phyloP scores from a whole-genome alignment of 2,888 invertebrate species.

The Orthonevra nobilis region DNA sequence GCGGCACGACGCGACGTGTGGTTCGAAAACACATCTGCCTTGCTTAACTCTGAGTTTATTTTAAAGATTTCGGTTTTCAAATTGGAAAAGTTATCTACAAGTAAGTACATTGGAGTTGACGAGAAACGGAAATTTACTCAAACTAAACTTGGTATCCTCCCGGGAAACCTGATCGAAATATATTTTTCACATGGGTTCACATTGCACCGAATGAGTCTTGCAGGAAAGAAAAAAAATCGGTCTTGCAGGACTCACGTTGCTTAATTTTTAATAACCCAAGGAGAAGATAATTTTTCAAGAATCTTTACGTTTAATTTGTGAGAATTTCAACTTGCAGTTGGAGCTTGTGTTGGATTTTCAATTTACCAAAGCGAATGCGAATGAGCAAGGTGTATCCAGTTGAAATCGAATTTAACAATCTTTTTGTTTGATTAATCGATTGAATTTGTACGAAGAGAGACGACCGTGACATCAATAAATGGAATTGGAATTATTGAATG shows the following conservation, averaged over 20 bases:
- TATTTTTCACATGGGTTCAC: conserved; percentile 4
- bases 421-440: conserved; percentile 10
- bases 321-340: background rate
- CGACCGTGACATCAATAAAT: too few relatives aligned
- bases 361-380: conserved; percentile 1
- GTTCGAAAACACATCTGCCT: conserved; percentile 1
- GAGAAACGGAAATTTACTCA: too few relatives aligned
- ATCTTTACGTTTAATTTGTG: too few relatives aligned
- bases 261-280: conserved; percentile 9
- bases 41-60: background rate
- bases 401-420: background rate
- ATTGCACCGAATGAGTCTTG: background rate
- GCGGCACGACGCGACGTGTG: too few relatives aligned
- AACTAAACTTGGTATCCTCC: too few relatives aligned
- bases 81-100: conserved; percentile 23
- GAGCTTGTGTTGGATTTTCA: background rate
- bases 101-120: background rate
- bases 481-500: too few relatives aligned
- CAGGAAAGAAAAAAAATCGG: background rate
- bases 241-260: background rate
- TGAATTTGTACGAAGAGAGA: too few relatives aligned
- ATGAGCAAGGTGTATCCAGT: background rate
- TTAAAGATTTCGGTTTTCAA: conserved; percentile 10
- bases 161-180: conserved; percentile 14
- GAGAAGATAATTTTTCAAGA: background rate